Evolutionary conservation across 2,797 vertebrate genomes (phyloP).

Genomic region (Triplophysa bombifrons): DNA sequence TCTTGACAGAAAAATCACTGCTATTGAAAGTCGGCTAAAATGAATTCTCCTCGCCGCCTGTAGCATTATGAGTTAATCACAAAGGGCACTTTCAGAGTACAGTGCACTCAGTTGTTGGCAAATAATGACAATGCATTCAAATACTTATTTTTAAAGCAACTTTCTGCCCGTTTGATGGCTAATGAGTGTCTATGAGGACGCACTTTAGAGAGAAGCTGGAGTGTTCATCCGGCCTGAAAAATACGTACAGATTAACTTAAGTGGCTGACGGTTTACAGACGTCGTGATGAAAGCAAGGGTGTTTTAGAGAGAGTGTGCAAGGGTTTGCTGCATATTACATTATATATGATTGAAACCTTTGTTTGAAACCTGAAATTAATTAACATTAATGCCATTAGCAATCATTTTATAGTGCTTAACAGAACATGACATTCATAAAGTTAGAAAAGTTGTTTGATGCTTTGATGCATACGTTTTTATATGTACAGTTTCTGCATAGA

Average conservation of each 20-base stretch:
- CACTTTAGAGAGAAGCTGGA: neutral
- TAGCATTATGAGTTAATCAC: neutral
- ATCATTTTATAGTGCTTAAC: neutral
- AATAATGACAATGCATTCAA: slow-evolving; percentile 21
- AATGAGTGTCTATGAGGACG: neutral
- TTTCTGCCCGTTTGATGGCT: neutral
- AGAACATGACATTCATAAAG: neutral
- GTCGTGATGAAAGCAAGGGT: neutral
- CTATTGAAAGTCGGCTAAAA: neutral
- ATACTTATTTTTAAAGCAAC: neutral
- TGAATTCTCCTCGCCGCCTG: neutral
- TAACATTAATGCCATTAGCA: neutral
- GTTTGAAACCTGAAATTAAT: neutral
- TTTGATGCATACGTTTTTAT: neutral
- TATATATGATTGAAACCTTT: neutral
- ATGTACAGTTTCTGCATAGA: neutral
- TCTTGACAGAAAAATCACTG: neutral
- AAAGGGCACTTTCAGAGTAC: neutral
- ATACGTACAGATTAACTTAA: neutral
- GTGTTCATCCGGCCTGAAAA: neutral
- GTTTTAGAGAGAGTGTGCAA: neutral
- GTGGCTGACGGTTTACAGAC: neutral
- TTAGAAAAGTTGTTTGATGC: neutral
- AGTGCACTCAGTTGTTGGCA: slow-evolving; percentile 2
- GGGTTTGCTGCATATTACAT: neutral